Evolutionary conservation across 2,888 invertebrate genomes (phyloP).

Genomic region (Lapara coniferarum): DNA sequence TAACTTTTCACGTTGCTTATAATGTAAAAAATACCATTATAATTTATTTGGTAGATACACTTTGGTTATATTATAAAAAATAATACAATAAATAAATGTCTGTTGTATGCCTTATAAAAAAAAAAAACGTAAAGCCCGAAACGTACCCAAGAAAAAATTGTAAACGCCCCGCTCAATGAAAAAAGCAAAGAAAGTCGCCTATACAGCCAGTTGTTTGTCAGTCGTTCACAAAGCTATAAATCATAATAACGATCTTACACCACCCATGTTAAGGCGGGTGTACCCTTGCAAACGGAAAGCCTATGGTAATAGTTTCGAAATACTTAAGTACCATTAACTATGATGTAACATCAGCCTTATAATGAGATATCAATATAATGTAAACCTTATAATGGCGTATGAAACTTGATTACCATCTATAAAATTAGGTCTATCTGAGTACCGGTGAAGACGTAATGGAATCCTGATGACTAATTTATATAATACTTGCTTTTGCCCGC

Average conservation of each 20-base stretch:
- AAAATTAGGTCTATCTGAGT: too few relatives aligned
- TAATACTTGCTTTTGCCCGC: too few relatives aligned
- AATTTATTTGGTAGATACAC: too few relatives aligned
- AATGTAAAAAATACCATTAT: too few relatives aligned
- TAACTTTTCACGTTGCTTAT: too few relatives aligned
- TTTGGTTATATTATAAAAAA: too few relatives aligned
- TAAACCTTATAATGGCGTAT: conserved; percentile 3
- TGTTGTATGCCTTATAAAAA: too few relatives aligned
- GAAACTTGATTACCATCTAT: background rate
- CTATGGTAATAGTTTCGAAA: conserved; percentile 4
- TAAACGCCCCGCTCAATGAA: background rate
- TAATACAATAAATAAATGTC: too few relatives aligned
- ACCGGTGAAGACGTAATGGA: too few relatives aligned
- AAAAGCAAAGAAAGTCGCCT: background rate
- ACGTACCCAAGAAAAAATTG: too few relatives aligned
- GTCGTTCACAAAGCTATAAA: conserved; percentile 10
- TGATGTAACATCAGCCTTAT: background rate
- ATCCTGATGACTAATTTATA: too few relatives aligned
- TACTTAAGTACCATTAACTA: conserved; percentile 1
- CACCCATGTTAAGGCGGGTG: conserved; percentile 11
- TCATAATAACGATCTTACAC: conserved; percentile 23
- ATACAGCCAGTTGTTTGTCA: conserved; percentile 2
- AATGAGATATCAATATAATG: background rate
- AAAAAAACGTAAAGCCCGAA: too few relatives aligned
- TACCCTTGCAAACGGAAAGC: background rate